These are phyloP conservation scores for Ramazzottius varieornatus DNA, from an alignment of 2,888 invertebrate genomes.

Conservation along the genomic window DNA sequence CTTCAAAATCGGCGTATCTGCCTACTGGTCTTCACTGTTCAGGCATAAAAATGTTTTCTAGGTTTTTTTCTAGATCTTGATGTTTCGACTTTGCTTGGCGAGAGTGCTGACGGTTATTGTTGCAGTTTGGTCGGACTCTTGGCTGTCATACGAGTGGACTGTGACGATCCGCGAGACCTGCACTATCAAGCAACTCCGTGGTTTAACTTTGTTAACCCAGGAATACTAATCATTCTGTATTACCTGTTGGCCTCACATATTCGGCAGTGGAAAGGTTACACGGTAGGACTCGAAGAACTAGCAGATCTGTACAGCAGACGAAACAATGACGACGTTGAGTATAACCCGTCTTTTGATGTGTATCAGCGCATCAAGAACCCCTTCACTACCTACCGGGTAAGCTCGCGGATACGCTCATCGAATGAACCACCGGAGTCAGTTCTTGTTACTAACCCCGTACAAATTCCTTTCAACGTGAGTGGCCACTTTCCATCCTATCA, in stretches of 20 bases:
- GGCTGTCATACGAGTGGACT: neutral
- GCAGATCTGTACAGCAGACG: neutral
- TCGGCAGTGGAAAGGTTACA: conserved; percentile 1
- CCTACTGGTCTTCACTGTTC: no score
- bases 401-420: neutral
- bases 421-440: neutral
- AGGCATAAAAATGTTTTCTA: no score
- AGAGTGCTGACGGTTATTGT: no score
- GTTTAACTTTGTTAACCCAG: neutral
- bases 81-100: no score
- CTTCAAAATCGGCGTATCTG: no score
- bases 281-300: neutral
- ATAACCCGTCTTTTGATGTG: no score
- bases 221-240: neutral
- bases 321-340: neutral
- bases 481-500: no score
- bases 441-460: neutral
- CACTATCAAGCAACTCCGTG: neutral
- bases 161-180: neutral
- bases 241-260: conserved; percentile 2
- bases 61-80: no score
- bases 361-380: neutral
- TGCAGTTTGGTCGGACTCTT: neutral
- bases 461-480: no score
- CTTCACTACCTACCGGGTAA: neutral